Evolutionary conservation across 2,113 vertebrate species (phyloP), one percentile per base, ranked within the genome.

Genomic region (pig (Sus scrofa)): DNA sequence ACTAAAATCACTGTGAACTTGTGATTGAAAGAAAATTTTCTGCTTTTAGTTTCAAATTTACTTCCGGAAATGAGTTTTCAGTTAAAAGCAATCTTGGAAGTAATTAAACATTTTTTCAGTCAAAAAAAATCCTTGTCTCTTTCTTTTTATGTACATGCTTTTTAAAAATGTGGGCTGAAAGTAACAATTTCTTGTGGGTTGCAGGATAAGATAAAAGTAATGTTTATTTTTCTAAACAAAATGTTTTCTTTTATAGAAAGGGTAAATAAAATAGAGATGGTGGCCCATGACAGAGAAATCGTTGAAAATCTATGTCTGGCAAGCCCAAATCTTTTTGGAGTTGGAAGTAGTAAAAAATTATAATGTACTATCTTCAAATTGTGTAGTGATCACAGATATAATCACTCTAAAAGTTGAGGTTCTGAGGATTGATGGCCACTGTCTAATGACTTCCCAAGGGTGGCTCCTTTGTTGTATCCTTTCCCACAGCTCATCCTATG

Each of bases 31-130:
- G 34, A 84, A 91, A 81, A n/a, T 32, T 67, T 95, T 89, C 68
- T 82, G 3, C 19, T 71, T 95, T 89, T 18, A 91, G 30, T 96
- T 79, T 94, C 74, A 89, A 86, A 54, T 96, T 92, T 96, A 86
- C 85, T 95, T 82, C 32, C 91, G n/a, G 62, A 94, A 92, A 83
- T 73, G 52, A 71, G 7, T 82, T 95, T 92, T 10, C 32, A 86
- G 24, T 94, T 87, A 86, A 91, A 93, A 95, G 12, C 37, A 89
- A 2, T 93, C 63, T 86, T 92, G n/a, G 32, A 96, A 79, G 56
- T 84, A 79, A 63, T 15, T 83, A 32, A 85, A 52, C 15, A 8
- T 54, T 81, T 93, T 87, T 89, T 24, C 62, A 92, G 30, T 79
- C 30, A 85, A 56, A 24, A 24, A 56, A 58, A 77, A 56, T 77